A percentile compares a stretch with the other conserved stretches of the same genome.
These are phyloP conservation scores for Actenoides lindsayi DNA, from an alignment of 2,113 vertebrate species.

Conservation along the genomic window DNA sequence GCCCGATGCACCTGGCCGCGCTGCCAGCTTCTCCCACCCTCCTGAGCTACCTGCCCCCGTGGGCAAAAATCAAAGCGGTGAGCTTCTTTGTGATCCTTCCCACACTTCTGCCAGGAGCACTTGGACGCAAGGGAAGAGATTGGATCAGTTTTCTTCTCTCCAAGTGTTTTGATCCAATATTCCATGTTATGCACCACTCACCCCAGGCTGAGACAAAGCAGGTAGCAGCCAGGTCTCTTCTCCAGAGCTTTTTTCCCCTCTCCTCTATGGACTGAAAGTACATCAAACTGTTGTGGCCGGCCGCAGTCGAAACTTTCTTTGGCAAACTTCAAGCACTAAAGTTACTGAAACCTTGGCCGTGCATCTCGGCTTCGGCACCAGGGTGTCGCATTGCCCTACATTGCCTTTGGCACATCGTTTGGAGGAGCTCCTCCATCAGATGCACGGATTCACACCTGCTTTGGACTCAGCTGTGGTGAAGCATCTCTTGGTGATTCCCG, in stretches of 20 bases:
- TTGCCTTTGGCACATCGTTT: neutral
- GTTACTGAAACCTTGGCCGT: neutral
- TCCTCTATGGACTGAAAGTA: neutral
- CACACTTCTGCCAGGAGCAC: neutral
- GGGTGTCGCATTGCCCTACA: neutral
- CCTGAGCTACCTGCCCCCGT: neutral
- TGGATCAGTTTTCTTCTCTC: constrained; percentile 6
- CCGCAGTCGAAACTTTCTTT: neutral
- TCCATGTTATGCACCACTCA: neutral
- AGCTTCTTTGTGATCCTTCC: neutral
- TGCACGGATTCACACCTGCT: neutral
- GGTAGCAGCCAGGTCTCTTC: neutral
- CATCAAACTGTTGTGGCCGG: neutral
- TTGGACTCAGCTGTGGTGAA: neutral
- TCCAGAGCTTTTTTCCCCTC: neutral
- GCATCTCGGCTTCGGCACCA: neutral
- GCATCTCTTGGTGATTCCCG: neutral
- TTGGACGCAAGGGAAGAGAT: neutral
- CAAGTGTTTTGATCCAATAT: constrained; percentile 26
- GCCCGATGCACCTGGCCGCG: neutral
- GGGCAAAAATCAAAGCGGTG: constrained; percentile 18
- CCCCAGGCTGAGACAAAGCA: constrained; percentile 13
- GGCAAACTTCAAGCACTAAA: neutral
- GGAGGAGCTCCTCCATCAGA: neutral
- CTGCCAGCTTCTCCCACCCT: neutral